A percentile compares a stretch with the other conserved stretches of the same genome.
These are phyloP conservation scores for Samia ricini DNA, from an alignment of 1,140 invertebrate genomes.

Conservation along the genomic window DNA sequence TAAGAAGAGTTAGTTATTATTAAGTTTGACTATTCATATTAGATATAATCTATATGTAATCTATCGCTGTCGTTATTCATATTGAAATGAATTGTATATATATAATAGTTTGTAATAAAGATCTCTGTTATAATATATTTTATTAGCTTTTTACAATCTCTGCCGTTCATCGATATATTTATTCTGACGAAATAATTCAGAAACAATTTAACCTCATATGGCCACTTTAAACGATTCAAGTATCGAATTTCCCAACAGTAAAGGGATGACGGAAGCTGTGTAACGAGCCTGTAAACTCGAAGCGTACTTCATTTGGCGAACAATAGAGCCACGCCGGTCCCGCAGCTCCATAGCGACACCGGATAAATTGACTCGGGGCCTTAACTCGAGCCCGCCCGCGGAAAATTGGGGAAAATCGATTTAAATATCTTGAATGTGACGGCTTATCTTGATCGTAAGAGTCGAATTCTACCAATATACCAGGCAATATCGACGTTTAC, in stretches of 20 bases:
- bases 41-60: too few relatives aligned
- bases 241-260: conserved; percentile 32
- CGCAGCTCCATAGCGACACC: conserved; percentile 50
- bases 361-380: conserved; percentile 68
- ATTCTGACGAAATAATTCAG: not conserved
- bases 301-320: conserved; percentile 72
- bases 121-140: too few relatives aligned
- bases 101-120: too few relatives aligned
- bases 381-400: conserved; percentile 59
- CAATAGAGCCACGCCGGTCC: conserved; percentile 58
- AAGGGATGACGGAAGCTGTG: conserved; percentile 60
- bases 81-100: too few relatives aligned
- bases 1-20: too few relatives aligned
- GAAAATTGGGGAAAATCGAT: conserved; percentile 76
- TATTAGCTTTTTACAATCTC: too few relatives aligned
- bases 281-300: conserved; percentile 50
- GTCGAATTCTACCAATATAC: conserved; percentile 33
- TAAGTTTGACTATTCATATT: too few relatives aligned
- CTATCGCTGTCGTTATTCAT: too few relatives aligned
- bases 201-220: conserved; percentile 12
- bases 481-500: conserved; percentile 9
- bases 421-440: conserved; percentile 75
- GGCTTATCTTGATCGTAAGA: conserved; percentile 61
- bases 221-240: conserved; percentile 28
- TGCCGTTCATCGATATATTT: not conserved